phyloP scores from a whole-genome alignment of 23 tunicate genomes.

The Oikopleura dioica region DNA sequence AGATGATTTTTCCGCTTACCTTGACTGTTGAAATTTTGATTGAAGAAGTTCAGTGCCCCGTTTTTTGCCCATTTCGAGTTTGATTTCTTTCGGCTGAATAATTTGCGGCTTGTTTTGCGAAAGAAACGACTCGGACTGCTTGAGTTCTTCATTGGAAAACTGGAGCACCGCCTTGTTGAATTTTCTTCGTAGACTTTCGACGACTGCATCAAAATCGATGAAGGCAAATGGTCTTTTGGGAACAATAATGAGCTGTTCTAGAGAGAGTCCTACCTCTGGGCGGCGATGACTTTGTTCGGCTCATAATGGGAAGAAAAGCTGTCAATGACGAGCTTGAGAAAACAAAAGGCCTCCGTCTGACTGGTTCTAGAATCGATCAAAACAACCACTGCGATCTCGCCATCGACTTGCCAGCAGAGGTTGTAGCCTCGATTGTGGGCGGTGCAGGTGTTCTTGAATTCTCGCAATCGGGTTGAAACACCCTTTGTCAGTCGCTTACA shows the following conservation, averaged over 20 bases:
- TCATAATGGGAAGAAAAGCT: neutral
- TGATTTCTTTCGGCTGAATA: neutral
- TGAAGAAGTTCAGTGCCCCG: neutral
- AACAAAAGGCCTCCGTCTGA: neutral
- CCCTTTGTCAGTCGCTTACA: neutral
- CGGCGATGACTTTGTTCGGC: neutral
- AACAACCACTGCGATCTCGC: neutral
- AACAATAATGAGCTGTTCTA: too few species aligned
- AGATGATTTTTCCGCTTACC: neutral
- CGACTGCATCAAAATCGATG: conserved; percentile 4
- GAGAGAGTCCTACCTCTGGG: too few species aligned
- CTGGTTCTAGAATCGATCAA: neutral
- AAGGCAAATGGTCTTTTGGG: conserved; percentile 13
- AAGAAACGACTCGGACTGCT: neutral
- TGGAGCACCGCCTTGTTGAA: neutral
- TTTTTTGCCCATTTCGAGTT: neutral
- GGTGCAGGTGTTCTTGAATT: neutral
- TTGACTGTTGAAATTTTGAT: neutral
- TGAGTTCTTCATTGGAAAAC: neutral
- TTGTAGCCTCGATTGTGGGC: neutral
- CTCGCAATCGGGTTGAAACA: neutral
- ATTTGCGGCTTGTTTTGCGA: neutral
- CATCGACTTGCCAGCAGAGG: neutral
- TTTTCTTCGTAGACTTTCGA: neutral
- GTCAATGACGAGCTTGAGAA: neutral